phyloP scores from a whole-genome alignment of 2,797 vertebrate genomes.

The Malacoraja senta region DNA sequence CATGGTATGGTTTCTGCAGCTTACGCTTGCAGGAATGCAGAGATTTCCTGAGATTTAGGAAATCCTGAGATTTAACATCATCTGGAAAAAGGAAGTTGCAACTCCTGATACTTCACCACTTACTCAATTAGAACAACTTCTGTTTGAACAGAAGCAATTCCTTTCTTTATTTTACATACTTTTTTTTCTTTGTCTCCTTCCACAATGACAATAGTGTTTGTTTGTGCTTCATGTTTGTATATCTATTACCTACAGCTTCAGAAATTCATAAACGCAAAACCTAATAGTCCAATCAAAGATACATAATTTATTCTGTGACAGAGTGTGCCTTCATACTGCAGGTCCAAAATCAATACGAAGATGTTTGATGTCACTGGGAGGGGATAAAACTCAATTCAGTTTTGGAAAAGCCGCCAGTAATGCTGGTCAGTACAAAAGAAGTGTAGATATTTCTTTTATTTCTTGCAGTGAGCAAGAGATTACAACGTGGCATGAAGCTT shows the following conservation, averaged over 20 bases:
- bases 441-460: neutral
- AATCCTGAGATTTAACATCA: neutral
- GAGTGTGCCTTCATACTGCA: neutral
- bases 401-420: neutral
- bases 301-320: neutral
- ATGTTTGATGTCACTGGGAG: neutral
- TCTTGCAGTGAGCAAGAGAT: neutral
- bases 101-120: neutral
- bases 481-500: neutral
- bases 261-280: neutral
- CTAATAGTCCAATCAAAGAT: neutral
- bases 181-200: neutral
- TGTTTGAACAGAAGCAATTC: neutral
- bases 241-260: neutral
- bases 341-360: neutral
- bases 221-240: no score
- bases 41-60: neutral
- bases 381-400: neutral
- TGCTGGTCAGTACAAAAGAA: neutral
- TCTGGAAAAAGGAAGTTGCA: neutral
- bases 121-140: neutral
- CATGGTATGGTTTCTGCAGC: neutral
- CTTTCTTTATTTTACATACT: neutral
- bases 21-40: neutral
- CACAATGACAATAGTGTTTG: neutral